Conservation (phyloP, 2,888 invertebrate genomes). For the Eilema caniola region DNA sequence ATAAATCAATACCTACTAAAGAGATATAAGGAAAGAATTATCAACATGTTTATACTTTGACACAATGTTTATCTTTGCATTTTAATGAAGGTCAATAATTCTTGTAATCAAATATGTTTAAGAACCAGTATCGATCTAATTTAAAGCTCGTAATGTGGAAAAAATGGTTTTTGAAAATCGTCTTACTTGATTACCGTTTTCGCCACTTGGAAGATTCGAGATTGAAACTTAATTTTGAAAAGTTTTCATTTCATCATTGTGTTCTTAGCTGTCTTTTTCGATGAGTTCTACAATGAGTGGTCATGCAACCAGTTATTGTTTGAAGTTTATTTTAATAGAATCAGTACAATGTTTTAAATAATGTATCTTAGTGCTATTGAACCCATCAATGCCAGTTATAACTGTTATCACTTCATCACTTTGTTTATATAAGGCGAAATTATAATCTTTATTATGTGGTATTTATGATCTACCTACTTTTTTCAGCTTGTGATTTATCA, state of each 20-base stretch:
- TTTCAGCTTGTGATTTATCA: not conserved
- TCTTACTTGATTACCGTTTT: too few species aligned
- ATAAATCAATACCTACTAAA: too few species aligned
- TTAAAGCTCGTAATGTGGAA: too few species aligned
- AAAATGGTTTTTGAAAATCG: too few species aligned
- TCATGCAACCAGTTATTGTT: not conserved
- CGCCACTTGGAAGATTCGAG: too few species aligned
- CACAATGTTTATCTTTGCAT: not conserved
- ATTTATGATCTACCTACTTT: not conserved
- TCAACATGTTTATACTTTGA: not conserved
- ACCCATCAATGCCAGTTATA: not conserved
- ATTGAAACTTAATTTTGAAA: too few species aligned
- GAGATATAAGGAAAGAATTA: not conserved
- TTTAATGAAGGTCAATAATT: not conserved
- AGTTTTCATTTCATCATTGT: not conserved
- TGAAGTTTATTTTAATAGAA: not conserved
- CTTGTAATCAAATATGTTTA: too few species aligned
- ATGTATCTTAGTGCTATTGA: too few species aligned
- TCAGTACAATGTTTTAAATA: not conserved
- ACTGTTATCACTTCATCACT: slow-evolving; percentile 2
- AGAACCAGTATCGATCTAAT: too few species aligned
- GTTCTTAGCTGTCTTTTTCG: not conserved
- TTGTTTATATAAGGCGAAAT: not conserved
- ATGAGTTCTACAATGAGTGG: not conserved
- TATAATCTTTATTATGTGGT: not conserved